Percentiles rank a stretch among this genome's conserved stretches.
These are phyloP conservation scores for Thymelicus acteon DNA, from an alignment of 2,888 invertebrate genomes.

Conservation along the genomic window DNA sequence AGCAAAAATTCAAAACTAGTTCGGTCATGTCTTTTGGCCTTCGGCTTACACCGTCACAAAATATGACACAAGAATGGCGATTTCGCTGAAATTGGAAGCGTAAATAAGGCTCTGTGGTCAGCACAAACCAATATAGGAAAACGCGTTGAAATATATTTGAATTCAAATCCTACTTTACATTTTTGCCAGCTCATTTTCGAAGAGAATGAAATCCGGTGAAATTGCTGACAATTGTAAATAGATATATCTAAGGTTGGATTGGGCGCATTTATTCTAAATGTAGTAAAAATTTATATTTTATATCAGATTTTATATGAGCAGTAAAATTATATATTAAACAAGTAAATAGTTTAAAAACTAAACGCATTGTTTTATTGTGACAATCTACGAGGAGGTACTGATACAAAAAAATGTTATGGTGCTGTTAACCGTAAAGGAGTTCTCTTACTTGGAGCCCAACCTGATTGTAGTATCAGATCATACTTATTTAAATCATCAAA, in stretches of 20 bases:
- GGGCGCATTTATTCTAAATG: no score
- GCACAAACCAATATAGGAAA: slow-evolving; percentile 4
- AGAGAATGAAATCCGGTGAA: neutral
- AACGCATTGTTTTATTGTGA: no score
- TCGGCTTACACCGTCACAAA: slow-evolving; percentile 2
- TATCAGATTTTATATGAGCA: no score
- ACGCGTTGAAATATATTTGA: slow-evolving; percentile 6
- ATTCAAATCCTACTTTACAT: slow-evolving; percentile 8
- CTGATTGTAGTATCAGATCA: no score
- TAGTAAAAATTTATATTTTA: no score
- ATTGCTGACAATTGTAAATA: slow-evolving; percentile 4
- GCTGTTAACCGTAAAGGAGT: no score
- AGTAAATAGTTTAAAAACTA: no score
- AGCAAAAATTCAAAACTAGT: neutral
- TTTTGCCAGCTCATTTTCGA: neutral
- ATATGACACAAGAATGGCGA: slow-evolving; percentile 10
- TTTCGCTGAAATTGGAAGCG: slow-evolving; percentile 5
- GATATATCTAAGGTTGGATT: neutral
- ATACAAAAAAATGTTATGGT: no score
- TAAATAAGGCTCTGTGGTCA: slow-evolving; percentile 1
- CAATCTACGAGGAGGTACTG: no score
- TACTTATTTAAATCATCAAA: no score
- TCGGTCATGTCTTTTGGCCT: neutral
- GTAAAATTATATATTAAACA: no score
- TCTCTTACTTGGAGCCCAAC: no score